phyloP scores from a whole-genome alignment of 2,113 vertebrate genomes.

The Pterocles burchelli region DNA sequence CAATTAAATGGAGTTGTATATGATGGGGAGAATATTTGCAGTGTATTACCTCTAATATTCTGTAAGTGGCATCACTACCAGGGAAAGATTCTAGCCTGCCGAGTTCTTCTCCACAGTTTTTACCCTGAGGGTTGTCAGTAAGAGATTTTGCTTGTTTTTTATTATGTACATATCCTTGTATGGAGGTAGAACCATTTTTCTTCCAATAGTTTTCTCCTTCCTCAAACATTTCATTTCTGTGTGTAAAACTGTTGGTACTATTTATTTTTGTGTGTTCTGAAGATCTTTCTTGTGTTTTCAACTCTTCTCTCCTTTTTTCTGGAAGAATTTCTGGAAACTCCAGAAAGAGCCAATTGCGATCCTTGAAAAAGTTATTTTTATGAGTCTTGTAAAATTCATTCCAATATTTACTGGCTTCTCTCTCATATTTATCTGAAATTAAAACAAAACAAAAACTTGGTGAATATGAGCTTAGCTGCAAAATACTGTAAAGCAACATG shows the following conservation, averaged over 20 bases:
- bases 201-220: slow-evolving; percentile 3
- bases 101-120: slow-evolving; percentile 16
- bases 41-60: slow-evolving; percentile 87
- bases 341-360: slow-evolving; percentile 91
- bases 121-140: neutral
- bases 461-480: neutral
- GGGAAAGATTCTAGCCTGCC: slow-evolving; percentile 72
- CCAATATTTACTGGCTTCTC: slow-evolving; percentile 87
- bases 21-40: neutral
- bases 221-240: neutral
- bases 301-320: slow-evolving; percentile 30
- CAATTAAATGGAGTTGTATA: neutral
- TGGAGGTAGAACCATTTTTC: slow-evolving; percentile 1
- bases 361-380: slow-evolving; percentile 92
- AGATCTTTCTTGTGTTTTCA: slow-evolving; percentile 26
- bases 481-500: neutral
- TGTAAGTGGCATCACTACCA: slow-evolving; percentile 81
- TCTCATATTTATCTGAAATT: slow-evolving; percentile 85
- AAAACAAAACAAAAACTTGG: neutral
- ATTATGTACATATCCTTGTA: neutral
- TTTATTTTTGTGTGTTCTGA: slow-evolving; percentile 3
- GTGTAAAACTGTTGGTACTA: neutral
- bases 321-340: slow-evolving; percentile 93
- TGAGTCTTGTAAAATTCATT: slow-evolving; percentile 89
- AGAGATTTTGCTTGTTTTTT: neutral